Evolutionary conservation across 2,888 invertebrate species (phyloP).

Genomic region (Strigamia transsilvanica): DNA sequence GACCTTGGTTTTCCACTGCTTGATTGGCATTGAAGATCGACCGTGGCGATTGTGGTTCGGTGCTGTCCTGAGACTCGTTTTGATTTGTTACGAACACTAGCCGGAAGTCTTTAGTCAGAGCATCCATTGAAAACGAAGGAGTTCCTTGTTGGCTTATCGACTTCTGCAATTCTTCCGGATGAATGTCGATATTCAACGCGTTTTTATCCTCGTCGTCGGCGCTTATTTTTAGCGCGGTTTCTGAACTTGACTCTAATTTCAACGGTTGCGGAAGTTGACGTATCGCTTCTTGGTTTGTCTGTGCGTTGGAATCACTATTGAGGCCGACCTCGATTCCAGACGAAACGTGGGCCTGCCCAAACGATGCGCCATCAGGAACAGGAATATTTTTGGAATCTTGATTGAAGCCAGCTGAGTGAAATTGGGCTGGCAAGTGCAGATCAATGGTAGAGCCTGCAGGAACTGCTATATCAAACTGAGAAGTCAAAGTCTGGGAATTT

Average conservation of each 20-base stretch:
- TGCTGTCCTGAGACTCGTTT: background rate
- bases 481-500: background rate
- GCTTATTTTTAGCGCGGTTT: background rate
- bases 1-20: background rate
- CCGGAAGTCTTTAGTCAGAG: conserved; percentile 2
- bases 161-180: background rate
- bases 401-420: background rate
- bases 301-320: background rate
- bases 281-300: background rate
- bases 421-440: background rate
- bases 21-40: conserved; percentile 7
- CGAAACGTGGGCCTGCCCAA: conserved; percentile 15
- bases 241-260: background rate
- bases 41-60: background rate
- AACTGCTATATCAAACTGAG: conserved; percentile 36
- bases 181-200: background rate
- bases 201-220: background rate
- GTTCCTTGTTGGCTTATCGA: background rate
- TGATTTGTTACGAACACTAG: conserved; percentile 43
- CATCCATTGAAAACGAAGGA: background rate
- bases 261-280: background rate
- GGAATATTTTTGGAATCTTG: conserved; percentile 36
- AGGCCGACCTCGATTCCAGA: conserved; percentile 46
- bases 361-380: background rate
- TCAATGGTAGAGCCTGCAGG: background rate